phyloP scores from a whole-genome alignment of 2,797 vertebrate species.

The Sparus aurata region DNA sequence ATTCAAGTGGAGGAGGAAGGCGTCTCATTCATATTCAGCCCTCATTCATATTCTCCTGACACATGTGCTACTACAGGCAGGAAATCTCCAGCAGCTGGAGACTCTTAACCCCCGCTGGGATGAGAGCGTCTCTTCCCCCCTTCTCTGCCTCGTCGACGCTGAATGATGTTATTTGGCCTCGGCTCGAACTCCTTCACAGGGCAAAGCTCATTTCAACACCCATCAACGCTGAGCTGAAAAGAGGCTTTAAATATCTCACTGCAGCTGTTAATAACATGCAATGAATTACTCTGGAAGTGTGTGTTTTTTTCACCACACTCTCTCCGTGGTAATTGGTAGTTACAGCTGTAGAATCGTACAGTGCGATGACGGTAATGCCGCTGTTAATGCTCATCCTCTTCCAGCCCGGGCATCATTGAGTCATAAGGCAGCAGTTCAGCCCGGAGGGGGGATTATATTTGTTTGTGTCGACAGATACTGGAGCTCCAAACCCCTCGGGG shows the following conservation, averaged over 20 bases:
- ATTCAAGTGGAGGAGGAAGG: slow-evolving; percentile 43
- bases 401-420: slow-evolving; percentile 46
- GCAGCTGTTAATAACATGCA: slow-evolving; percentile 65
- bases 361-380: slow-evolving; percentile 38
- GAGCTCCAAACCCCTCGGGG: slow-evolving; percentile 15
- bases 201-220: slow-evolving; percentile 59
- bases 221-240: slow-evolving; percentile 65
- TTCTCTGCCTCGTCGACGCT: slow-evolving; percentile 27
- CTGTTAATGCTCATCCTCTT: slow-evolving; percentile 55
- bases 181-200: slow-evolving; percentile 47
- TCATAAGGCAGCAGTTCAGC: slow-evolving; percentile 39
- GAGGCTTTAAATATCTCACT: slow-evolving; percentile 70
- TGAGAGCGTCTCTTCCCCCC: slow-evolving; percentile 15
- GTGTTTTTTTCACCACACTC: slow-evolving; percentile 1
- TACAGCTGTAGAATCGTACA: slow-evolving; percentile 38
- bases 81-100: slow-evolving; percentile 67
- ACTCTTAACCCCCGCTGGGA: slow-evolving; percentile 45
- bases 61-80: slow-evolving; percentile 45
- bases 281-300: slow-evolving; percentile 58
- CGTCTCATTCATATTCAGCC: slow-evolving; percentile 54
- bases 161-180: slow-evolving; percentile 52
- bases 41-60: slow-evolving; percentile 48
- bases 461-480: slow-evolving; percentile 51
- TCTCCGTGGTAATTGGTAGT: slow-evolving; percentile 61
- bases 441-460: slow-evolving; percentile 37